These are phyloP conservation scores for Mormyrus iriodes DNA, from an alignment of 2,113 vertebrate genomes.

Conservation along the genomic window DNA sequence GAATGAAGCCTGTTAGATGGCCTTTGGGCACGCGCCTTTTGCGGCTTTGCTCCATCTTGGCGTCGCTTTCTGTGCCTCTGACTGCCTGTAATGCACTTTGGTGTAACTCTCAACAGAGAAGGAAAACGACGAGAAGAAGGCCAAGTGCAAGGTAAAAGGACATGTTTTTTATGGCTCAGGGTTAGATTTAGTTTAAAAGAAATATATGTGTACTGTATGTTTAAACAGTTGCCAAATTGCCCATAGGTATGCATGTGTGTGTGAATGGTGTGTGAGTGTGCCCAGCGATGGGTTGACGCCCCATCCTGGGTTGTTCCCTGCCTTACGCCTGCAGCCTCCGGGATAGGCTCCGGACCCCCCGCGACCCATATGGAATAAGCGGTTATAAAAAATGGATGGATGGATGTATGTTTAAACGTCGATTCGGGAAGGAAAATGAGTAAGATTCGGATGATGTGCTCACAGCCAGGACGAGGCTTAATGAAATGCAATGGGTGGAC, in stretches of 20 bases:
- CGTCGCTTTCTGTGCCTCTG: not conserved
- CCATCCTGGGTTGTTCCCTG: too few relatives aligned
- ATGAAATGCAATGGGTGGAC: not conserved
- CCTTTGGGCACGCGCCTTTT: not conserved
- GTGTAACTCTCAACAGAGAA: slow-evolving; percentile 43
- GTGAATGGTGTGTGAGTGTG: too few relatives aligned
- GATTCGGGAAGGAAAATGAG: not conserved
- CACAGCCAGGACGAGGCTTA: not conserved
- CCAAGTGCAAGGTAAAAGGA: slow-evolving; percentile 44
- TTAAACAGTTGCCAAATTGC: too few relatives aligned
- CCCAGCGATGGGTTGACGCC: too few relatives aligned
- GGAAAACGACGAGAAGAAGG: slow-evolving; percentile 39
- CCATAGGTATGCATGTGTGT: too few relatives aligned
- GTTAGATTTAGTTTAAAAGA: not conserved
- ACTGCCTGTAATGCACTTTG: not conserved
- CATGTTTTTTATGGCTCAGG: not conserved
- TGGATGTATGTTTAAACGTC: too few relatives aligned
- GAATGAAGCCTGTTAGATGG: not conserved
- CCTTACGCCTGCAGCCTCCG: too few relatives aligned
- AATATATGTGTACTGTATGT: too few relatives aligned
- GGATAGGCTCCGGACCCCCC: too few relatives aligned
- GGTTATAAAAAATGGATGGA: too few relatives aligned
- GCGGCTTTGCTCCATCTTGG: not conserved
- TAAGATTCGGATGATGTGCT: not conserved
- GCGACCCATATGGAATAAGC: too few relatives aligned